A percentile compares a stretch with the other conserved stretches of the same genome.
Conservation (phyloP, 2,113 vertebrate species). For the Saccopteryx bilineata region DNA sequence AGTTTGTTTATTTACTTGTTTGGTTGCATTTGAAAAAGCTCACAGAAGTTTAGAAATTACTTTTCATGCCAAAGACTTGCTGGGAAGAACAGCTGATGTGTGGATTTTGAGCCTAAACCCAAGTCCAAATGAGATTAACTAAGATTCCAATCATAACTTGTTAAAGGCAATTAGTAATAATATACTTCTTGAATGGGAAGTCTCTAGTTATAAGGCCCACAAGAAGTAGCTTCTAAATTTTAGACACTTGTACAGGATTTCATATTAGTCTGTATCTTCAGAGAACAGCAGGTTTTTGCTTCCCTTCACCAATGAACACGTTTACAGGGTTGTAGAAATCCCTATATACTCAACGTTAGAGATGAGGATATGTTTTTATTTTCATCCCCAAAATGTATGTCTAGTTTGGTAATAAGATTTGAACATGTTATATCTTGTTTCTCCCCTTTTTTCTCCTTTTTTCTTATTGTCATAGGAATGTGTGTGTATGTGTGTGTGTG, state of each 20-base stretch:
- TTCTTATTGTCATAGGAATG: constrained; percentile 56
- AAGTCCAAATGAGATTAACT: constrained; percentile 41
- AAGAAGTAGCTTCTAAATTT: constrained; percentile 26
- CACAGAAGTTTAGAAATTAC: constrained; percentile 50
- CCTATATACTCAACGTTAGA: neutral
- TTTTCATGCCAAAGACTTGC: neutral
- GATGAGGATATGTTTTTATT: constrained; percentile 31
- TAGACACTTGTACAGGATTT: neutral
- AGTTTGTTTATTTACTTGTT: constrained; percentile 7
- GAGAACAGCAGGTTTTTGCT: constrained; percentile 27
- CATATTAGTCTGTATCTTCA: neutral
- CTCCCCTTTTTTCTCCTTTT: neutral
- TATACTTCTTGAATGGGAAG: neutral
- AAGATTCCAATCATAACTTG: constrained; percentile 6
- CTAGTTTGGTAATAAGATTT: constrained; percentile 40
- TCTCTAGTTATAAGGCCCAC: constrained; percentile 23
- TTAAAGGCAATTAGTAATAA: constrained; percentile 40
- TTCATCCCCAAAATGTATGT: neutral
- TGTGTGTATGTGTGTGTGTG: neutral
- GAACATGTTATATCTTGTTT: constrained; percentile 35
- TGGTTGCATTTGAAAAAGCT: constrained; percentile 32
- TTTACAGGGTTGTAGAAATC: neutral
- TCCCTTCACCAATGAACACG: constrained; percentile 23
- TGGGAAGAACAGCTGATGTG: neutral
- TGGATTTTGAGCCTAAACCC: constrained; percentile 56